These are phyloP conservation scores for Arge pagana DNA, from an alignment of 2,888 invertebrate genomes.

Conservation along the genomic window DNA sequence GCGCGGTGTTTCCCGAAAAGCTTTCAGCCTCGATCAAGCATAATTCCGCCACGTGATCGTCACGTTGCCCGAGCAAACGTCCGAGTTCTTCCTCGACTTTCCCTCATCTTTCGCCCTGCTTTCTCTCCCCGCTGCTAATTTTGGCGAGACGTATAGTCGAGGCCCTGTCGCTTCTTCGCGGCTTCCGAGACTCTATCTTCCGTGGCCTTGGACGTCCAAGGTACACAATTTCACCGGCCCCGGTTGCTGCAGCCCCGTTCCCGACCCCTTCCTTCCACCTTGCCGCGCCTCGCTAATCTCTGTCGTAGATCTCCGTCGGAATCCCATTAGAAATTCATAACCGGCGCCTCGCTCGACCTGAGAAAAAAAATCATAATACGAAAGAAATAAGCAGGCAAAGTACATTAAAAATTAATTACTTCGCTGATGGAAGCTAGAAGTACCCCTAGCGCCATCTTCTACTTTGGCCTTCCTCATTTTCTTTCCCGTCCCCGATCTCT, in stretches of 20 bases:
- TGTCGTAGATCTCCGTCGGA: constrained; percentile 57
- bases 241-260: constrained; percentile 32
- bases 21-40: no score
- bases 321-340: constrained; percentile 59
- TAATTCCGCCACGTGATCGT: constrained; percentile 13
- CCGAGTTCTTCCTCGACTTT: no score
- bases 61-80: constrained; percentile 2
- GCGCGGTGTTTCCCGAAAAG: no score
- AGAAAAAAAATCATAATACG: constrained; percentile 47
- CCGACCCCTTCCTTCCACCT: constrained; percentile 34
- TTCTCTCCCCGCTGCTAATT: constrained; percentile 5
- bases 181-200: no score
- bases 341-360: constrained; percentile 44
- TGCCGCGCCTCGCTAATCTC: constrained; percentile 51
- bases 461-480: constrained; percentile 14
- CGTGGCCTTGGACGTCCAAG: constrained; percentile 46
- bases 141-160: background rate
- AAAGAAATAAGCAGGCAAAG: constrained; percentile 59
- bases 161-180: no score
- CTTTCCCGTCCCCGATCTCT: constrained; percentile 10
- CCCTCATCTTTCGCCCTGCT: no score
- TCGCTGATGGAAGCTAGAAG: constrained; percentile 58
- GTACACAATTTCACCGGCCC: constrained; percentile 49
- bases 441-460: constrained; percentile 42
- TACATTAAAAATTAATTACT: constrained; percentile 60